Evolutionary conservation across 2,888 invertebrate genomes (phyloP).

Genomic region (Sinhomidia bicolor): DNA sequence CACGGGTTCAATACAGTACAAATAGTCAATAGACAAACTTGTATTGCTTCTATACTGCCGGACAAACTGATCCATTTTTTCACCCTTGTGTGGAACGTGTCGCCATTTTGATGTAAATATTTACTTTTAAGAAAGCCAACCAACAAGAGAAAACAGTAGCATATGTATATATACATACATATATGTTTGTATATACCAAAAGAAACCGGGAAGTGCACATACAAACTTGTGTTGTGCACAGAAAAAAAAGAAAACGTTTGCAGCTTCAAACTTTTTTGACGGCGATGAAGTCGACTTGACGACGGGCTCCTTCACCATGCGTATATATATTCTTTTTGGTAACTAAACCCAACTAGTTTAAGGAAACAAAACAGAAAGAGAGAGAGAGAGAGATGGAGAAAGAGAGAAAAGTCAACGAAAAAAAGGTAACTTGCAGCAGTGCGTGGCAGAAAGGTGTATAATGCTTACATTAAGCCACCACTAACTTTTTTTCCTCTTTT

Average conservation of each 20-base stretch:
- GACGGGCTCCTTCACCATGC: background rate
- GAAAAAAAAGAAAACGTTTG: background rate
- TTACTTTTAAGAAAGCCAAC: constrained; percentile 10
- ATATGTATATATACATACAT: too few species aligned
- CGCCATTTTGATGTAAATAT: constrained; percentile 9
- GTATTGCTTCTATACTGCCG: too few species aligned
- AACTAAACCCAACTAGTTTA: background rate
- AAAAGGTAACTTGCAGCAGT: background rate
- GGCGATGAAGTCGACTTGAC: background rate
- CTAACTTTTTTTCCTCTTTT: background rate
- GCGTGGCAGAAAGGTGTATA: constrained; percentile 7
- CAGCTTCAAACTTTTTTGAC: constrained; percentile 11
- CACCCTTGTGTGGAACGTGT: background rate
- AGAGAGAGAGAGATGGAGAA: too few species aligned
- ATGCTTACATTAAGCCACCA: constrained; percentile 18
- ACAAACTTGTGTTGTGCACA: background rate
- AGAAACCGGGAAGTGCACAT: background rate
- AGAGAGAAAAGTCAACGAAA: background rate
- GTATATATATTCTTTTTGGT: background rate
- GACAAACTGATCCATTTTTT: background rate
- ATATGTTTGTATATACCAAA: too few species aligned
- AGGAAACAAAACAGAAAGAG: too few species aligned
- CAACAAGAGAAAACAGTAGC: too few species aligned
- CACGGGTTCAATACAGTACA: too few species aligned
- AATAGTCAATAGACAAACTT: too few species aligned